A percentile compares a stretch with the other conserved stretches of the same genome.
phyloP scores from a whole-genome alignment of 2,888 invertebrate species.

The Anthophora plumipes region DNA sequence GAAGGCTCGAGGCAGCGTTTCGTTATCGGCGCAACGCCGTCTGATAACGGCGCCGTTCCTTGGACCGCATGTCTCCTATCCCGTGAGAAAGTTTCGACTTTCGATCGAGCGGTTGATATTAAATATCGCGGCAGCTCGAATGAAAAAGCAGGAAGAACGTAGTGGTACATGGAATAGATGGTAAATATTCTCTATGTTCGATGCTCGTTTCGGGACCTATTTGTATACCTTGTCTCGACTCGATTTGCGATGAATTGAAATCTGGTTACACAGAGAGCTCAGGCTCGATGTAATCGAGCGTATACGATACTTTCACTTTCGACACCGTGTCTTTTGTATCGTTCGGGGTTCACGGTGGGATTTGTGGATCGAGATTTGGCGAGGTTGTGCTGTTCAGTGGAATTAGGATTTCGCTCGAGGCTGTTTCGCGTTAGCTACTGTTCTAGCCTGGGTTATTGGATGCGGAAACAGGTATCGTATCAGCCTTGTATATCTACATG shows the following conservation, averaged over 20 bases:
- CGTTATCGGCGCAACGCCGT: slow-evolving; percentile 53
- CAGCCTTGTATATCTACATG: not conserved
- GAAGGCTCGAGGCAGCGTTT: slow-evolving; percentile 48
- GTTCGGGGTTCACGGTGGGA: not conserved
- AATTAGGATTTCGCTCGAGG: slow-evolving; percentile 6
- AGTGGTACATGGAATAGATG: not conserved
- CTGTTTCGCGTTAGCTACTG: not conserved
- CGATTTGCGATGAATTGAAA: slow-evolving; percentile 10
- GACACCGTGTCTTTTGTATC: not conserved
- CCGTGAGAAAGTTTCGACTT: slow-evolving; percentile 67
- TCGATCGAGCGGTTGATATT: slow-evolving; percentile 40
- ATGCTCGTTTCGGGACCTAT: not conserved
- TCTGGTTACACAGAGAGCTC: not conserved
- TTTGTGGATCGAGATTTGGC: not conserved
- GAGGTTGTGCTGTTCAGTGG: not conserved
- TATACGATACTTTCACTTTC: slow-evolving; percentile 21
- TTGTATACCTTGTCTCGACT: not conserved
- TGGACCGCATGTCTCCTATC: slow-evolving; percentile 51
- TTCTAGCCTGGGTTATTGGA: not conserved
- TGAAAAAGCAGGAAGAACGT: not conserved
- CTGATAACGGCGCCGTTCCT: slow-evolving; percentile 55
- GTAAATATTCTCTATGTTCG: not conserved
- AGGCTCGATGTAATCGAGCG: too few species aligned
- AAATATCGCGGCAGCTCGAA: slow-evolving; percentile 22
- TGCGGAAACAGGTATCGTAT: not conserved